Base-by-base conservation (phyloP, 1,140 invertebrate species). In the Armadillidium nasatum region DNA sequence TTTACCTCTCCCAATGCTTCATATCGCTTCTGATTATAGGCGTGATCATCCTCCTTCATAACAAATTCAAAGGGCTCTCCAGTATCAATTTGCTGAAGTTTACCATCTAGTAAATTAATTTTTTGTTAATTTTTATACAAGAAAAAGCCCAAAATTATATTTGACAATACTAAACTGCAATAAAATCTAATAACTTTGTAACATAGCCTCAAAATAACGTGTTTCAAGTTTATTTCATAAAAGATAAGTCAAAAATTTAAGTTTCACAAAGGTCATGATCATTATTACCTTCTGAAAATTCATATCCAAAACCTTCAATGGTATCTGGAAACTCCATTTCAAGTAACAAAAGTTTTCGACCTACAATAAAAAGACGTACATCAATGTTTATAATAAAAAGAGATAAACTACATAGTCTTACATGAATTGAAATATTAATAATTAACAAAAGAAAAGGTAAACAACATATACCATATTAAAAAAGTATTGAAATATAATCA, bases 21-120 rank as follows among this genome's bases (percentile, higher is more conserved):
- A 83, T 92, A 93, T 81, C 89, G 87, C 71, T 86, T 87, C 82
- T 92, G 90, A 83, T 92, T 92, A 76, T 89, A 88, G n/a, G 21
- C 7, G 0, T 84, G 83, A 68, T 87, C 84, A 82, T 90, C 86
- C 74, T 87, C 84, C 74, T 86, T 86, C 13, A 90, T 85, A 75
- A 88, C 87, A 82, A 90, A 91, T 71, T 89, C 86, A 82, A 90
- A 92, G 10, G 86, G 85, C 78, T 88, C 85, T 7, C 87, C 84
- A 21, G 83, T 84, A 44, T 83, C 73, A n/a, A 82, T 82, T 70
- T 84, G 73, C 19, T 76, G 69, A 10, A 84, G 44, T 71, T 82
- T 76, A 7, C 83, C 83, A 75, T 82, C 83, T 60, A 60, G 33
- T 33, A 33, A 33, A 33, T 33, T 33, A 33, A 33, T 33, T 6